A percentile compares a stretch with the other conserved stretches of the same genome.
Evolutionary conservation across 2,797 vertebrate genomes (phyloP).

Genomic region (Echeneis naucrates): DNA sequence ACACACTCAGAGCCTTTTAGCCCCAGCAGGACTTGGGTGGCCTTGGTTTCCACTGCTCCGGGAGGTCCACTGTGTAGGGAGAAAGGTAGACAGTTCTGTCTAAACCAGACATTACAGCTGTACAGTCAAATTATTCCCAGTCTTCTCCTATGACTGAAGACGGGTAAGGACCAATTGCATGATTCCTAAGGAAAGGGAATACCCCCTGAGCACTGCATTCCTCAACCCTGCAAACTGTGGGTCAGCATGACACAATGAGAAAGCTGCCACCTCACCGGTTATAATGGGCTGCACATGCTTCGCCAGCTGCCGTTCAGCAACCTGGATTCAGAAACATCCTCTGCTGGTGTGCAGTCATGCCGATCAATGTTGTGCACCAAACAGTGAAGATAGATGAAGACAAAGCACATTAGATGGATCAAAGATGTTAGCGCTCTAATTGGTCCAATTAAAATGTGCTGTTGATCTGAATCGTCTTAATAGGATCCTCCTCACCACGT

Average conservation of each 20-base stretch:
- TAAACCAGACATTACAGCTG: slow-evolving; percentile 77
- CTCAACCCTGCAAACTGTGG: slow-evolving; percentile 47
- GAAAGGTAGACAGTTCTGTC: slow-evolving; percentile 64
- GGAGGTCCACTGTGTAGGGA: slow-evolving; percentile 73
- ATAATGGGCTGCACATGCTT: slow-evolving; percentile 57
- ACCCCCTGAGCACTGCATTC: slow-evolving; percentile 58
- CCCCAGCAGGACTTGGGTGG: slow-evolving; percentile 75
- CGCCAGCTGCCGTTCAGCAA: slow-evolving; percentile 51
- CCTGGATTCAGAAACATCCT: slow-evolving; percentile 47
- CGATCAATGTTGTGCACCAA: slow-evolving; percentile 36
- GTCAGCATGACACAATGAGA: slow-evolving; percentile 63
- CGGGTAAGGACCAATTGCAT: slow-evolving; percentile 56
- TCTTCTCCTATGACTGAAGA: slow-evolving; percentile 63
- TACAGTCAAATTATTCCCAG: slow-evolving; percentile 73
- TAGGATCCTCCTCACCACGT: slow-evolving; percentile 29
- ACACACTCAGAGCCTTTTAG: slow-evolving; percentile 33
- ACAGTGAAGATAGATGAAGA: slow-evolving; percentile 30
- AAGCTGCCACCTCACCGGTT: slow-evolving; percentile 68
- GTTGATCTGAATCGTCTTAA: slow-evolving; percentile 69
- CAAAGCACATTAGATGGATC: slow-evolving; percentile 51
- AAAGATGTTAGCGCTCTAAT: slow-evolving; percentile 56
- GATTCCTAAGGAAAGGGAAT: slow-evolving; percentile 62
- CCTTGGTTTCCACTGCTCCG: slow-evolving; percentile 71
- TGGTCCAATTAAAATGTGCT: slow-evolving; percentile 57
- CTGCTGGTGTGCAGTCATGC: slow-evolving; percentile 30